Base-by-base conservation (phyloP, 2,113 vertebrate genomes). In the Gnathonemus longibarbis region DNA sequence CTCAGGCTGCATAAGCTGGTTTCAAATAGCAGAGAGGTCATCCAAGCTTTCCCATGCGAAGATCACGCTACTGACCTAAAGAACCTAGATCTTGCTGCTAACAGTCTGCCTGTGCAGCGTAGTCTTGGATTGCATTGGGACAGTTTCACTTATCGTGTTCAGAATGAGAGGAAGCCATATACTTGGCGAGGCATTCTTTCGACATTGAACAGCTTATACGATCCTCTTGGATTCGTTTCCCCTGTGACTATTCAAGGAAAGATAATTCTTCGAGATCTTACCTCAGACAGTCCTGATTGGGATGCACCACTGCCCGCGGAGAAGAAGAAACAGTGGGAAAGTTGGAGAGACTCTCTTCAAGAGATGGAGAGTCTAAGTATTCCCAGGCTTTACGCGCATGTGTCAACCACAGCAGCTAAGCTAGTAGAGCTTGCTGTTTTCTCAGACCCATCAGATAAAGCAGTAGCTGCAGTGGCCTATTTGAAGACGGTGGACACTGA, bases 181-280 rank as follows among this genome's bases (percentile, higher is more conserved):
- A 91, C 88, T 15, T 9, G 15, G 4, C 52, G 80, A 53, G 90
- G 77, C 10, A 83, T 91, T 7, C 53, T 91, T 1, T 91, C 88
- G 21, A 77, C 58, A 17, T 53, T 91, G 17, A 91, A 90, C 56
- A 91, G 91, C 70, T 52, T 91, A 13, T 91, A 91, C 6, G 70
- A 90, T 58, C 91, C 90, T 7, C 50, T 90, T 10, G 88, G 89
- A 11, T 46, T 89, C 3, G n/a, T 80, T 49, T 56, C 88, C 7
- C 90, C 77, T 2, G 35, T 91, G 46, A 89, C 77, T 2, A 10
- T 91, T 27, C 77, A 89, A 27, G 80, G 77, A 45, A 90, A 87
- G n/a, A 35, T 58, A 27, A 31, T 90, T 17, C 87, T 88, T 17
- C 84, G 85, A 66, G 90, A 91, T 5, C 42, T 89, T 13, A 89